Evolutionary conservation across 2,888 invertebrate species (phyloP), one percentile per base, ranked within the genome.

Genomic region (Serrognathus titanus): DNA sequence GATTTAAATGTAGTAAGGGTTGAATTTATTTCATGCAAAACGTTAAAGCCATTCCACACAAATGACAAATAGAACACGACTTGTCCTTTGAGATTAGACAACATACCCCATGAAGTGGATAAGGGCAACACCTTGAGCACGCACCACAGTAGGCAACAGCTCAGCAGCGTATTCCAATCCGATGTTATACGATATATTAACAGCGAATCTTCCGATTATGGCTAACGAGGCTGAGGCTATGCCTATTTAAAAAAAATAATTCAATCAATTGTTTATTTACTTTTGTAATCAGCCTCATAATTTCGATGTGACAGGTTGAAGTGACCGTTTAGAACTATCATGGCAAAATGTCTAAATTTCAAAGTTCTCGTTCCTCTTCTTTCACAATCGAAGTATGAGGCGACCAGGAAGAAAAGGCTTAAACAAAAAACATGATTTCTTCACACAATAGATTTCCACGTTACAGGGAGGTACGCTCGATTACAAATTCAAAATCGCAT

Each of bases 81-180:
- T 5, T 31, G 24, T 31, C 24, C 24, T 31, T 31, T 31, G 24
- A 31, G 24, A 31, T 31, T 31, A 31, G 24, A 31, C 89, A 0
- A 92, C 89, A 65, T 92, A 92, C 38, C 93, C 93, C 89, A 92
- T 90, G 55, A 92, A 91, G 68, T 93, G 92, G 50, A 92, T 90
- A 11, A 92, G 79, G 0, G 92, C 91, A 0, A 94, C 90, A 0
- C 92, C 93, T 72, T 93, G 92, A 0, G 92, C 93, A 45, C 94
- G 75, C 0, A 94, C 91, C 1, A 93, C 92, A 0, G 94, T 94
- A 0, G 94, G 94, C 8, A 94, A 73, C 10, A 94, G 76, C 72
- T 94, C 94, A 0, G 94, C 93, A 0, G 92, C 93, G 75, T 93
- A 94, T 66, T 94, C 94, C 1, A 94, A 82, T 0, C 93, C 92